Evolutionary conservation across 2,113 vertebrate genomes (phyloP).

Genomic region (Colistium nudipinnis): DNA sequence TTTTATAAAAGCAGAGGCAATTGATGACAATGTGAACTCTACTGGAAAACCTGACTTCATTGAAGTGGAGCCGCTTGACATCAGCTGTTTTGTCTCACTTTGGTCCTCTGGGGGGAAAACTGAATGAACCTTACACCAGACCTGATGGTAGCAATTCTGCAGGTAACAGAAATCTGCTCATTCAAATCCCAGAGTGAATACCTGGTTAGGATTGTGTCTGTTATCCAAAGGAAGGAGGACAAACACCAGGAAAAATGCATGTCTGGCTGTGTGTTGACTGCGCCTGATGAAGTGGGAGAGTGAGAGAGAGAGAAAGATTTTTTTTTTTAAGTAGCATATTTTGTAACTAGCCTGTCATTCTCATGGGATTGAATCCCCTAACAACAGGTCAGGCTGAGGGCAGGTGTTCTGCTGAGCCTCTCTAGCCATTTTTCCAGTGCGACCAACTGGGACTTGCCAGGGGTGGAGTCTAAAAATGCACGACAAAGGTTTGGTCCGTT

Average conservation of each 20-base stretch:
- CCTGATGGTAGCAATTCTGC: too few species aligned
- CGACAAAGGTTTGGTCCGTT: slow-evolving; percentile 41
- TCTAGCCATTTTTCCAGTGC: slow-evolving; percentile 61
- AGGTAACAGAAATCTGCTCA: slow-evolving; percentile 7
- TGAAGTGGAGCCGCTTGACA: slow-evolving; percentile 40
- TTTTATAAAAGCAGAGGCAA: neutral
- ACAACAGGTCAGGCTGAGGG: slow-evolving; percentile 69
- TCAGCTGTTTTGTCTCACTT: slow-evolving; percentile 39
- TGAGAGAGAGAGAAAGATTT: slow-evolving; percentile 26
- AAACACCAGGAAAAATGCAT: neutral
- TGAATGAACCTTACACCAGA: slow-evolving; percentile 27
- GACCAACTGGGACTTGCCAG: slow-evolving; percentile 44
- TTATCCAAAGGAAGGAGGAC: slow-evolving; percentile 2
- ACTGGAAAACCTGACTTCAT: slow-evolving; percentile 43
- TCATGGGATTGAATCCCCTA: slow-evolving; percentile 59
- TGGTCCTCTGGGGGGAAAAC: neutral
- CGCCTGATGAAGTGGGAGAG: slow-evolving; percentile 8
- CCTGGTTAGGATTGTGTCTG: neutral
- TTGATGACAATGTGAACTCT: slow-evolving; percentile 32
- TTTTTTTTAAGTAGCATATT: slow-evolving; percentile 55
- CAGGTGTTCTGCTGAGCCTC: slow-evolving; percentile 67
- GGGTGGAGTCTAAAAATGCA: slow-evolving; percentile 42
- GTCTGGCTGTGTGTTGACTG: neutral
- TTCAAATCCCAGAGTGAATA: neutral
- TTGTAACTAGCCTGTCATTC: slow-evolving; percentile 50